These are phyloP conservation scores for Sebastes jordani DNA, from an alignment of 2,797 vertebrate genomes.

Conservation along the genomic window DNA sequence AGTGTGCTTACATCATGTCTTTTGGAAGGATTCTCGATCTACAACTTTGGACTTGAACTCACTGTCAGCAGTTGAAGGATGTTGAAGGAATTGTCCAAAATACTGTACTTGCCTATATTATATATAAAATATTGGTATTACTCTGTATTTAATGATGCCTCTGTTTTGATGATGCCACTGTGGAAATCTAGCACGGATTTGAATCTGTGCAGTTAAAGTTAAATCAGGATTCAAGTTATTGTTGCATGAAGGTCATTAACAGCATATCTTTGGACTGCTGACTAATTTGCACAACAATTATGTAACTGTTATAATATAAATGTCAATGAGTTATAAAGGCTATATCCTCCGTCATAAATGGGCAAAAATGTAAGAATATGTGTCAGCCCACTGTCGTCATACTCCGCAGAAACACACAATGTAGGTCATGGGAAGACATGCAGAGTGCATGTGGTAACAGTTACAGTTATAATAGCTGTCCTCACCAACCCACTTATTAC, in stretches of 20 bases:
- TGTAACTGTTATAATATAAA: not conserved
- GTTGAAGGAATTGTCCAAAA: not conserved
- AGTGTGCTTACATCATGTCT: constrained; percentile 51
- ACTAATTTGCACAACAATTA: not conserved
- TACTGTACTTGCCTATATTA: not conserved
- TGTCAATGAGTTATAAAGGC: not conserved
- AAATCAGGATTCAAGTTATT: not conserved
- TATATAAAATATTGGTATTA: not conserved
- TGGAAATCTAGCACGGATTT: not conserved
- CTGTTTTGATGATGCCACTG: not conserved
- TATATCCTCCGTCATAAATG: not conserved
- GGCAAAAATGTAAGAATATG: not conserved
- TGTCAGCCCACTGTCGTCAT: not conserved
- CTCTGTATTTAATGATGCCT: not conserved
- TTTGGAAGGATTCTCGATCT: constrained; percentile 25
- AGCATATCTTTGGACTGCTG: not conserved
- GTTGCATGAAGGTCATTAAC: not conserved
- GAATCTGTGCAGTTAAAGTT: not conserved
- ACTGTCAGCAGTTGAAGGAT: not conserved
- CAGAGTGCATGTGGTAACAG: not conserved
- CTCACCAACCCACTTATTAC: not conserved
- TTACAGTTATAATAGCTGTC: not conserved
- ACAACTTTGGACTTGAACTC: not conserved
- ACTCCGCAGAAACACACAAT: not conserved
- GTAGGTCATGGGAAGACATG: not conserved